Evolutionary conservation across 2,888 invertebrate species (phyloP).

Genomic region (Drosophila ustulata): DNA sequence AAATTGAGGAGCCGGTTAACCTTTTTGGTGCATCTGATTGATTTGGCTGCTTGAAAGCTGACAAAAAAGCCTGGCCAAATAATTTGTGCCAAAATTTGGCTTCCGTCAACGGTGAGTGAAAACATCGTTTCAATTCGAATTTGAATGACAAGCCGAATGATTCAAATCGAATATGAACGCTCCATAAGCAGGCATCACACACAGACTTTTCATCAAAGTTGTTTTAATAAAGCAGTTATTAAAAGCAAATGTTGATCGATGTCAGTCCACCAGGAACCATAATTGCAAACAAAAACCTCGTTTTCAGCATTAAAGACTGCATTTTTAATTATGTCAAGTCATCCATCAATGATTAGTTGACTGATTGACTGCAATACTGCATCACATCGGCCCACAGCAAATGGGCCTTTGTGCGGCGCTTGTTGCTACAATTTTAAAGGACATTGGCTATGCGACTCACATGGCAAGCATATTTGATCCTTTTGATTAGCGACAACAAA

Average conservation of each 20-base stretch:
- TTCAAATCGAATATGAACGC: no score
- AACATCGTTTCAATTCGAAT: no score
- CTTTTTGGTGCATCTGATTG: slow-evolving; percentile 39
- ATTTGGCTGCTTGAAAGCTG: slow-evolving; percentile 26
- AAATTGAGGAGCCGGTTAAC: slow-evolving; percentile 51
- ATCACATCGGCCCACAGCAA: background rate
- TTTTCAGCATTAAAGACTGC: background rate
- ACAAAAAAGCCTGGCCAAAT: slow-evolving; percentile 26
- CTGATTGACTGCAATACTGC: slow-evolving; percentile 19
- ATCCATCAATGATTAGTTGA: slow-evolving; percentile 38
- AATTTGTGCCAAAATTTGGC: slow-evolving; percentile 15
- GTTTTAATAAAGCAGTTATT: background rate
- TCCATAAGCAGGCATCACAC: no score
- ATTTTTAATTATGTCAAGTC: slow-evolving; percentile 27
- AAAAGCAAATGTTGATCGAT: background rate
- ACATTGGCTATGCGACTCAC: slow-evolving; percentile 64
- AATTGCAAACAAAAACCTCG: background rate
- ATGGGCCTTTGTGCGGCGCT: background rate
- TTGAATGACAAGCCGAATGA: no score
- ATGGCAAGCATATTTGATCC: slow-evolving; percentile 38
- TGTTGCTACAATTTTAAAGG: slow-evolving; percentile 23
- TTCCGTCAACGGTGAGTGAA: no score
- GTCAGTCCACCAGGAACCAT: no score
- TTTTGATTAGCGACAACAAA: slow-evolving; percentile 68
- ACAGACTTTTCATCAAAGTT: no score